These are phyloP conservation scores for Zeuzera pyrina DNA, from an alignment of 2,888 invertebrate genomes.

Conservation along the genomic window DNA sequence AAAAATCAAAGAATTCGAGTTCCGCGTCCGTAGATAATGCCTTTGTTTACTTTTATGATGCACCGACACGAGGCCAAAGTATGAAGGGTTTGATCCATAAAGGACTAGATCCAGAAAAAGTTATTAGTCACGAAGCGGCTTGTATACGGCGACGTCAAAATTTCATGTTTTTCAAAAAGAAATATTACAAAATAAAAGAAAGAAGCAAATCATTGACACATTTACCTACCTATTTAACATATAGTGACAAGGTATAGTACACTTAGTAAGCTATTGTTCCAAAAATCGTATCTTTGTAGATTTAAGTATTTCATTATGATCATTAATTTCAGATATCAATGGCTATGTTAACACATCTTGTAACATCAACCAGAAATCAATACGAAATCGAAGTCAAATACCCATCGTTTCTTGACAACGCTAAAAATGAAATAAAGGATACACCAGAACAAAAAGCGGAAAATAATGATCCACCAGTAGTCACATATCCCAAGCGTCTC, in stretches of 20 bases:
- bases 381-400: constrained; percentile 34
- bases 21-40: constrained; percentile 62
- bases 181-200: constrained; percentile 19
- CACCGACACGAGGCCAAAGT: constrained; percentile 39
- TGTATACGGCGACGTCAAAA: constrained; percentile 40
- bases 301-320: constrained; percentile 1
- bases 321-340: constrained; percentile 71
- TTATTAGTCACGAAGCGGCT: constrained; percentile 44
- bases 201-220: constrained; percentile 78
- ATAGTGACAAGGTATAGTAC: constrained; percentile 75
- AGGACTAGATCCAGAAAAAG: constrained; percentile 42
- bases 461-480: constrained; percentile 35
- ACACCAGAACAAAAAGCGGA: constrained; percentile 15
- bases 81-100: constrained; percentile 44
- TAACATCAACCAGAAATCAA: constrained; percentile 32
- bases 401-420: no score
- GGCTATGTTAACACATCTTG: constrained; percentile 75
- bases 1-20: constrained; percentile 64
- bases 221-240: constrained; percentile 81
- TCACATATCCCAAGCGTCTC: constrained; percentile 30
- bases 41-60: constrained; percentile 49
- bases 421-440: constrained; percentile 9
- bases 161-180: constrained; percentile 28
- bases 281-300: constrained; percentile 11
- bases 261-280: neutral